Percentiles rank a stretch among this genome's conserved stretches.
These are phyloP conservation scores for Syngnathus typhle DNA, from an alignment of 2,113 vertebrate species.

Conservation along the genomic window DNA sequence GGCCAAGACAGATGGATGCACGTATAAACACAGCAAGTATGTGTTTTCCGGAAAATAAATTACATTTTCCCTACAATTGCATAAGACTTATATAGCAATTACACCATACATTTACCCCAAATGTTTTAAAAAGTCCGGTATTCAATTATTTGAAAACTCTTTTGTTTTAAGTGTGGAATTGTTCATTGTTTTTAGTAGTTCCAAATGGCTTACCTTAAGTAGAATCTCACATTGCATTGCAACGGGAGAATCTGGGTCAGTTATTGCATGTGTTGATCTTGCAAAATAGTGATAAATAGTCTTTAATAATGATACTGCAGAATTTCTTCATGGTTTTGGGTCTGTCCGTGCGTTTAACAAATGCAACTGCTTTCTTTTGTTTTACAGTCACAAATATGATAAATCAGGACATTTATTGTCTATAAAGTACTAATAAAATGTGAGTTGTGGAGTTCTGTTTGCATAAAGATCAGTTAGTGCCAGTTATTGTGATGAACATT, in stretches of 20 bases:
- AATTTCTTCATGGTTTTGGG: slow-evolving; percentile 4
- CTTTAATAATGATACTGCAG: slow-evolving; percentile 10
- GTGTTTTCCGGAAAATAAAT: no score
- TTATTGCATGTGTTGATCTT: no score
- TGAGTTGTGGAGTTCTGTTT: slow-evolving; percentile 1
- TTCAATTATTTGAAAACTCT: no score
- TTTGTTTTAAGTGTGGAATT: no score
- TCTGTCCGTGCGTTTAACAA: slow-evolving; percentile 1
- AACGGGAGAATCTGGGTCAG: no score
- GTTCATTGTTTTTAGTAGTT: no score
- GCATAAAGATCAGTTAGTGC: background rate
- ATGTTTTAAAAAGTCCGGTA: no score
- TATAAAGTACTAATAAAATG: slow-evolving; percentile 9
- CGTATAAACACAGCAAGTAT: background rate
- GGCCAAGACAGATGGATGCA: background rate
- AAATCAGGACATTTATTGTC: slow-evolving; percentile 10
- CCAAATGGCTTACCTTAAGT: no score
- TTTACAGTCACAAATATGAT: background rate
- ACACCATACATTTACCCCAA: no score
- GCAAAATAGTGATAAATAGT: background rate
- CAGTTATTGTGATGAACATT: background rate
- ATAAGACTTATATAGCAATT: no score
- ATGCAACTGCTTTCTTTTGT: background rate
- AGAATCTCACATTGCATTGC: no score
- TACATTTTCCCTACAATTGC: no score